Conservation (phyloP, 2,797 vertebrate species). For the Balearica regulorum region DNA sequence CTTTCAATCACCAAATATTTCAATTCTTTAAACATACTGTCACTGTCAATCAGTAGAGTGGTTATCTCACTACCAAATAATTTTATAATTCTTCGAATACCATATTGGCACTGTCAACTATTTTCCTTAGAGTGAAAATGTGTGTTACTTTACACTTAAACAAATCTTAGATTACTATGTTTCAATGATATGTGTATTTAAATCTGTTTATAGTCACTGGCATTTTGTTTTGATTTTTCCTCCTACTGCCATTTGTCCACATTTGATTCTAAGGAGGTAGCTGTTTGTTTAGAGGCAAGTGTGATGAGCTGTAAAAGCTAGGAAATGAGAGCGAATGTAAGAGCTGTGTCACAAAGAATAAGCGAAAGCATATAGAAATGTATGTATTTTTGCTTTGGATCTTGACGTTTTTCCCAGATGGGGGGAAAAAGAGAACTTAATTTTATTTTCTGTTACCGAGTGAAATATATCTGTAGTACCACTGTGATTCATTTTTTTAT, state of each 20-base stretch:
- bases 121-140: neutral
- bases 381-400: neutral
- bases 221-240: conserved; percentile 17
- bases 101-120: neutral
- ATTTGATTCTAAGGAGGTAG: neutral
- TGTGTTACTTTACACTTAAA: neutral
- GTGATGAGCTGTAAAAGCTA: neutral
- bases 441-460: neutral
- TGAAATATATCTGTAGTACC: neutral
- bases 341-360: neutral
- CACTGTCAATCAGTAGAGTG: neutral
- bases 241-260: neutral
- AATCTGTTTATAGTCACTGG: neutral
- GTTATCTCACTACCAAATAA: neutral
- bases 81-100: neutral
- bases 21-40: neutral
- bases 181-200: neutral
- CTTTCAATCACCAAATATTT: neutral
- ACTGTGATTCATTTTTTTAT: neutral
- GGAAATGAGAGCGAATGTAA: neutral
- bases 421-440: neutral
- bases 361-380: neutral
- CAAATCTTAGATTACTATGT: neutral
- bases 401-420: neutral
- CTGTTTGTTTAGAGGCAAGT: neutral